Percentiles rank a stretch among this genome's conserved stretches.
These are phyloP conservation scores for Wasmannia auropunctata DNA, from an alignment of 1,140 invertebrate species.

Conservation along the genomic window DNA sequence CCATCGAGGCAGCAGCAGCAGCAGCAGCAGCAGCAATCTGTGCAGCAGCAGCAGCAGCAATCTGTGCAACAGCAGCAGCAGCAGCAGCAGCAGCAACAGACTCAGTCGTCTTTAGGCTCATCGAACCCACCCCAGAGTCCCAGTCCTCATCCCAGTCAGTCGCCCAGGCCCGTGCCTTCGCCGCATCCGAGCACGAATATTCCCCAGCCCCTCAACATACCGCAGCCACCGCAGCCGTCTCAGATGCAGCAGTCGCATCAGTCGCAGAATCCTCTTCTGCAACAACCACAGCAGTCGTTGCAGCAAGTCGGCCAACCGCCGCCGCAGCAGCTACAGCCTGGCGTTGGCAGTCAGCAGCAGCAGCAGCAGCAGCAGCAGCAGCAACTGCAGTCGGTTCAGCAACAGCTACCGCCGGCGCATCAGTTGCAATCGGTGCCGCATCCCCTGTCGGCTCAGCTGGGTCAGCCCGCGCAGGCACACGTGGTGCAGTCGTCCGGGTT, in stretches of 20 bases:
- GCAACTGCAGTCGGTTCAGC: slow-evolving; percentile 79
- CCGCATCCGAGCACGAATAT: slow-evolving; percentile 78
- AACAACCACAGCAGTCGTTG: slow-evolving; percentile 78
- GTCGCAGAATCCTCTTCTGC: slow-evolving; percentile 81
- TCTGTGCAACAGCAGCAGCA: slow-evolving; percentile 62
- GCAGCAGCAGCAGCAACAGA: slow-evolving; percentile 68
- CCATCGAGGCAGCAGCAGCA: slow-evolving; percentile 65
- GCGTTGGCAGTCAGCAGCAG: slow-evolving; percentile 73
- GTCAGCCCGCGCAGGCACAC: slow-evolving; percentile 77
- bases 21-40: slow-evolving; percentile 54
- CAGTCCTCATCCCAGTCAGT: slow-evolving; percentile 79
- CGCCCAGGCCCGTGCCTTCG: slow-evolving; percentile 79
- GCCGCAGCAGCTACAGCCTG: slow-evolving; percentile 77
- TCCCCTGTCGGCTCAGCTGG: slow-evolving; percentile 74
- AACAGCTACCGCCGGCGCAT: slow-evolving; percentile 74
- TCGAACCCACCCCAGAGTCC: slow-evolving; percentile 79
- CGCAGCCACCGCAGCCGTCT: slow-evolving; percentile 83
- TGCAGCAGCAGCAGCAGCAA: slow-evolving; percentile 62
- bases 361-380: slow-evolving; percentile 75
- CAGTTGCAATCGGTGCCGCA: slow-evolving; percentile 86
- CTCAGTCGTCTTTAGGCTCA: slow-evolving; percentile 70
- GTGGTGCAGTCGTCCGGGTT: slow-evolving; percentile 73
- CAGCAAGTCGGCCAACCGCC: slow-evolving; percentile 79
- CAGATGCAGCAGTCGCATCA: slow-evolving; percentile 74
- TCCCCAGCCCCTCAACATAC: slow-evolving; percentile 80